phyloP scores from a whole-genome alignment of 2,797 vertebrate genomes.

The Macroramphosus scolopax region DNA sequence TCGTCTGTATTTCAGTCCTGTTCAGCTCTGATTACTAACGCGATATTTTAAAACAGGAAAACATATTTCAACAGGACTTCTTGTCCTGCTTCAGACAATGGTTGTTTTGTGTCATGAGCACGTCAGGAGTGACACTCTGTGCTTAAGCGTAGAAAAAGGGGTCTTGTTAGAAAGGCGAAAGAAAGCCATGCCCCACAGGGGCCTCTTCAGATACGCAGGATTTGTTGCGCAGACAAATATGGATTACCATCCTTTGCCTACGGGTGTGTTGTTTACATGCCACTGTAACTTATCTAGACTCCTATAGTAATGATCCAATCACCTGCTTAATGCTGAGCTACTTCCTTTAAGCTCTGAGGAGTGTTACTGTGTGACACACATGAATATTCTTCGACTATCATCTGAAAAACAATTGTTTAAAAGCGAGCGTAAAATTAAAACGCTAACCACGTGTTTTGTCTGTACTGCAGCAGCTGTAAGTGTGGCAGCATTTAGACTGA shows the following conservation, averaged over 20 bases:
- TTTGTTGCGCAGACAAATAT: slow-evolving; percentile 38
- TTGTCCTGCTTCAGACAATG: slow-evolving; percentile 39
- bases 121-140: slow-evolving; percentile 63
- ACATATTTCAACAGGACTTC: slow-evolving; percentile 14
- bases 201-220: slow-evolving; percentile 25
- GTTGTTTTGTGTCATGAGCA: slow-evolving; percentile 47
- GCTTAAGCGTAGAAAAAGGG: slow-evolving; percentile 44
- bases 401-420: background rate
- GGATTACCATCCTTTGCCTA: slow-evolving; percentile 28
- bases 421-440: background rate
- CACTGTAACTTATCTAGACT: slow-evolving; percentile 31
- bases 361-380: slow-evolving; percentile 24
- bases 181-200: slow-evolving; percentile 45
- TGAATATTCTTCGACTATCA: slow-evolving; percentile 8
- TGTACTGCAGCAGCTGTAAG: slow-evolving; percentile 14
- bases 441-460: slow-evolving; percentile 3
- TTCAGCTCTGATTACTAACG: slow-evolving; percentile 4
- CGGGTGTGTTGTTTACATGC: slow-evolving; percentile 17
- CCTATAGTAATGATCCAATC: slow-evolving; percentile 20
- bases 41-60: slow-evolving; percentile 32
- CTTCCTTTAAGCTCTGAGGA: slow-evolving; percentile 8
- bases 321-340: slow-evolving; percentile 1
- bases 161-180: slow-evolving; percentile 59
- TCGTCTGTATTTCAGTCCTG: slow-evolving; percentile 14
- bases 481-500: slow-evolving; percentile 55